Evolutionary conservation across 2,888 invertebrate genomes (phyloP), one percentile per base, ranked within the genome.

Genomic region (Papilio gigon): DNA sequence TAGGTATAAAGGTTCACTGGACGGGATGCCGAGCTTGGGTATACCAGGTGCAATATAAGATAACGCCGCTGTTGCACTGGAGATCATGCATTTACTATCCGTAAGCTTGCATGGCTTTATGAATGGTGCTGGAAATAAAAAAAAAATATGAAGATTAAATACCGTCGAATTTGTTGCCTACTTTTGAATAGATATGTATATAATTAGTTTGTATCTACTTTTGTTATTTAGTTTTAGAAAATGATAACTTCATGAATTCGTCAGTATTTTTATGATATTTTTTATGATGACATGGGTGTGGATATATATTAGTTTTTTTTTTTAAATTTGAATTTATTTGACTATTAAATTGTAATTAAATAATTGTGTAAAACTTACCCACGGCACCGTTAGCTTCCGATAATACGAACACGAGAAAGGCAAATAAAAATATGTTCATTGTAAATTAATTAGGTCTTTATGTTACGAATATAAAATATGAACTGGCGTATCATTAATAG

Each of bases 91-190:
- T 4, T 69, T 71, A 0, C 66, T 68, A 66, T 83, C 83, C 3
- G 65, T 62, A 5, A 59, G 27, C 37, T 73, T 71, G 68, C 84
- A 84, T 42, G 79, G 79, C 5, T 73, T 79, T 60, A 84, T 77
- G 68, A 79, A 81, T 0, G 78, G 68, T 4, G 62, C 83, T 82
- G 9, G 60, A 68, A 67, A 64, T 8, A 44, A 33, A 37, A 22
- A 27, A 20, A 27, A 58, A 25, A 17, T 56, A 27, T 12, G 27
- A 8, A n/a, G 33, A 25, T 58, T 25, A 17, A n/a, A n/a, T n/a
- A n/a, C n/a, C n/a, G n/a, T n/a, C n/a, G n/a, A n/a, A n/a, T n/a
- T n/a, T n/a, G n/a, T n/a, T n/a, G n/a, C n/a, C n/a, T n/a, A n/a
- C n/a, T n/a, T n/a, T n/a, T n/a, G n/a, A n/a, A n/a, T n/a, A n/a